Conservation (phyloP, 2,113 vertebrate genomes). For the Prietella phreatophila region DNA sequence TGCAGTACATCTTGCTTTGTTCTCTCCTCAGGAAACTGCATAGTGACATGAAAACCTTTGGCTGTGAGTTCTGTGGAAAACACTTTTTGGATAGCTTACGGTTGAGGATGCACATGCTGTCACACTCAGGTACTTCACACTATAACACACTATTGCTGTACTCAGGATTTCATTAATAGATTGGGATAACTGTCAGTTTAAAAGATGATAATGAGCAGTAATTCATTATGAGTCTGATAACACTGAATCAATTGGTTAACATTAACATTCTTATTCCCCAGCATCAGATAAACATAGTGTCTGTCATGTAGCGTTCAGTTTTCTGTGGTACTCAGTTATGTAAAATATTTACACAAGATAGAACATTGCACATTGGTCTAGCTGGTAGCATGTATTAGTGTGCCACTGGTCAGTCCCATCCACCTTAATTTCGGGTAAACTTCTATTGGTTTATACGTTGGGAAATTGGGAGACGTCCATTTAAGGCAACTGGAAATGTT, state of each 20-base stretch:
- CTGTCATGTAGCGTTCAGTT: not conserved
- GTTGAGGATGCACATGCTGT: constrained; percentile 98
- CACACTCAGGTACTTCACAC: constrained; percentile 88
- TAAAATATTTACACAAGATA: constrained; percentile 30
- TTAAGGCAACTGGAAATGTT: constrained; percentile 73
- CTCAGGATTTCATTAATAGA: not conserved
- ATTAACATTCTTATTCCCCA: not conserved
- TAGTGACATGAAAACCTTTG: constrained; percentile 92
- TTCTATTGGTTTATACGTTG: constrained; percentile 72
- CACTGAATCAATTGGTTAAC: not conserved
- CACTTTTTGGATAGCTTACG: constrained; percentile 97
- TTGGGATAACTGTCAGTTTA: not conserved
- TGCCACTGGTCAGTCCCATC: constrained; percentile 32
- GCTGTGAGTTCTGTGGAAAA: constrained; percentile 95
- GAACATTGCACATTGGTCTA: constrained; percentile 37
- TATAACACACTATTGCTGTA: constrained; percentile 26
- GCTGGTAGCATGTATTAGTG: constrained; percentile 27
- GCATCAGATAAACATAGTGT: not conserved
- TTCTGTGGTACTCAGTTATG: not conserved
- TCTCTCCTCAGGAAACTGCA: constrained; percentile 85
- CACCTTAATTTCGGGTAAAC: constrained; percentile 39
- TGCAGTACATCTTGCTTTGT: constrained; percentile 47
- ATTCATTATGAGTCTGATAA: not conserved
- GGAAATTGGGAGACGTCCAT: constrained; percentile 70
- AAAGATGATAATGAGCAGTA: not conserved